phyloP scores from a whole-genome alignment of 2,888 invertebrate genomes.

The Chymomyza fuscimana region DNA sequence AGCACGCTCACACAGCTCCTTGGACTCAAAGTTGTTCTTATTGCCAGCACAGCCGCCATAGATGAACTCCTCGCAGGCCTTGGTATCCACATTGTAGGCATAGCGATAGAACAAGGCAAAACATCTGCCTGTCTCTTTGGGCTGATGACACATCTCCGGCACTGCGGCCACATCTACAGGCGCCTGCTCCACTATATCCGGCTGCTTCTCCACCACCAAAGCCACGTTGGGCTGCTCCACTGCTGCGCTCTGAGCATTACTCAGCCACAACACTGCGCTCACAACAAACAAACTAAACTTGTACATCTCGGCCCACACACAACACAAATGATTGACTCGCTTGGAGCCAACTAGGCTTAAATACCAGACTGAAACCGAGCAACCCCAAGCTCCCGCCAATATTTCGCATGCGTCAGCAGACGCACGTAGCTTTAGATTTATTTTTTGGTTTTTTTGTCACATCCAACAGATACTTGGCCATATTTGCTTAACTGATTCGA shows the following conservation, averaged over 20 bases:
- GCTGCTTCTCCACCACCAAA: slow-evolving; percentile 55
- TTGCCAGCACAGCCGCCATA: slow-evolving; percentile 91
- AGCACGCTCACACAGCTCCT: slow-evolving; percentile 83
- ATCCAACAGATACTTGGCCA: not conserved
- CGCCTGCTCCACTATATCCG: not conserved
- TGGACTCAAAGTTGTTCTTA: slow-evolving; percentile 86
- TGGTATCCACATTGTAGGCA: slow-evolving; percentile 71
- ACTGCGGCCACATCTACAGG: slow-evolving; percentile 31
- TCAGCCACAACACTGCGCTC: slow-evolving; percentile 33
- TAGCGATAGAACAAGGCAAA: slow-evolving; percentile 81
- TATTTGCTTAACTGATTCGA: slow-evolving; percentile 63
- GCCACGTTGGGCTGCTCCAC: slow-evolving; percentile 23
- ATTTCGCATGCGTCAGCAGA: slow-evolving; percentile 23
- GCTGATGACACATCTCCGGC: slow-evolving; percentile 83
- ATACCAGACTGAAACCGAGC: slow-evolving; percentile 30
- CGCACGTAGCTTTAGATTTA: not conserved
- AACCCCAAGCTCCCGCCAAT: not conserved
- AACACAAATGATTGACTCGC: slow-evolving; percentile 33
- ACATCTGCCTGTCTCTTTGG: slow-evolving; percentile 86
- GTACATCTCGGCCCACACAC: slow-evolving; percentile 15
- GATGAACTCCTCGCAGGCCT: slow-evolving; percentile 85
- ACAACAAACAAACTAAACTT: slow-evolving; percentile 1
- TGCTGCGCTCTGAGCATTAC: slow-evolving; percentile 19
- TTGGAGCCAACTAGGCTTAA: slow-evolving; percentile 47
- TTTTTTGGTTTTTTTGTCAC: slow-evolving; percentile 10